Base-by-base conservation (phyloP, 1,140 invertebrate genomes). In the Pogonomyrmex californicus region DNA sequence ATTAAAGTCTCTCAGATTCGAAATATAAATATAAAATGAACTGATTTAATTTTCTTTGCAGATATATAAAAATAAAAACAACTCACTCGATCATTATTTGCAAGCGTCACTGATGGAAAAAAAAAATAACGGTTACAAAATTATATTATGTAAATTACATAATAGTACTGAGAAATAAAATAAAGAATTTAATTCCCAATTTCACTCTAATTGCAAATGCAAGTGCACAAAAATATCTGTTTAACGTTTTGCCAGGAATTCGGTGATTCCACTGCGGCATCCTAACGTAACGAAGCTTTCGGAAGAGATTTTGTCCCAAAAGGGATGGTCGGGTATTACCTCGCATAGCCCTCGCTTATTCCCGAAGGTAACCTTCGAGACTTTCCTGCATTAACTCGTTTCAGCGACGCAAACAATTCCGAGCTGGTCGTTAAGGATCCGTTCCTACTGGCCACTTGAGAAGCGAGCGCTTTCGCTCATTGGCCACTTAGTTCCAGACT, bases 361-460 rank as follows among this genome's bases (percentile, higher is more conserved):
- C 58, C 62, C 14, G 71, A 44, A 73, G 76, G 70, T 88, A 88
- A 89, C 71, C 83, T 79, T 65, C 17, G 63, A 66, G 86, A 88
- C 82, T 89, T 89, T 86, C 85, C 91, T 92, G 90, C 93, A 92
- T 94, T 94, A 93, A 93, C 90, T 93, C 92, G 89, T 92, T 92
- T 90, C 85, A 79, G 82, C 75, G 89, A 86, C 87, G 88, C 87
- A 88, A 92, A 91, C 91, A 88, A 90, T 93, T 91, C 87, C 79
- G 86, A 47, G 58, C 68, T 12, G 88, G 85, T 93, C 93, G 92
- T 93, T 92, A 92, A 75, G 91, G 86, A 86, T 88, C 86, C 88
- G 88, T 92, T 93, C 86, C 86, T 81, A 88, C 85, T 79, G 86
- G 85, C 56, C 79, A 79, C 79, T 86, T 82, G 76, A 86, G 62